These are phyloP conservation scores for Notarius lentiginosus DNA, from an alignment of 2,113 vertebrate genomes.

Conservation along the genomic window DNA sequence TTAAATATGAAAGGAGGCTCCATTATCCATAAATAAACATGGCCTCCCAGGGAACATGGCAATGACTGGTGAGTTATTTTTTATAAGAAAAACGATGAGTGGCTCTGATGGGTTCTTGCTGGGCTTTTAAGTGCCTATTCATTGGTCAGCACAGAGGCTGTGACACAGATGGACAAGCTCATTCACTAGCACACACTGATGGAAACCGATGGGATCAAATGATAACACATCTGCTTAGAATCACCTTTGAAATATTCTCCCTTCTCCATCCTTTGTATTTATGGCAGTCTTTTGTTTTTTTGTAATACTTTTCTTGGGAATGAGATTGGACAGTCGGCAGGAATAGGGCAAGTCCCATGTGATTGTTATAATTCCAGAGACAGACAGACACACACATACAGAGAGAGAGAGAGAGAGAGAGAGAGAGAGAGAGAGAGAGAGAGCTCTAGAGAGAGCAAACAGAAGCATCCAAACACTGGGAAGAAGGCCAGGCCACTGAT, in stretches of 20 bases:
- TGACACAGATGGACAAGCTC: slow-evolving; percentile 8
- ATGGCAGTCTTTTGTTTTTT: slow-evolving; percentile 60
- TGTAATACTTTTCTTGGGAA: slow-evolving; percentile 67
- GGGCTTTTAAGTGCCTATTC: slow-evolving; percentile 57
- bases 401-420: slow-evolving; percentile 47
- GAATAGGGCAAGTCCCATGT: slow-evolving; percentile 49
- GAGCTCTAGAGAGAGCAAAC: neutral
- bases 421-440: slow-evolving; percentile 18
- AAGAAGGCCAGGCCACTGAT: slow-evolving; percentile 51
- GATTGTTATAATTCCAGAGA: slow-evolving; percentile 63
- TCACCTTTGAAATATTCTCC: slow-evolving; percentile 38
- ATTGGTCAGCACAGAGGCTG: slow-evolving; percentile 13
- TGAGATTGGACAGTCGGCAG: slow-evolving; percentile 63
- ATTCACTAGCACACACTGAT: slow-evolving; percentile 19
- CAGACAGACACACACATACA: slow-evolving; percentile 21
- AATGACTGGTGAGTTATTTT: slow-evolving; percentile 67
- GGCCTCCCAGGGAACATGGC: slow-evolving; percentile 56
- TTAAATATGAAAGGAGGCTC: slow-evolving; percentile 55
- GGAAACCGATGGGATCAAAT: slow-evolving; percentile 49
- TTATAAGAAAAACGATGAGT: slow-evolving; percentile 61
- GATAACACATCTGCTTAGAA: slow-evolving; percentile 38
- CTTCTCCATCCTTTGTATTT: slow-evolving; percentile 53
- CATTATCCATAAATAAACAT: slow-evolving; percentile 72
- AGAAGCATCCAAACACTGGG: slow-evolving; percentile 61
- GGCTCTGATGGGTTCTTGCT: slow-evolving; percentile 58